Conservation (phyloP, 2,113 vertebrate species). For the Elachura formosa region DNA sequence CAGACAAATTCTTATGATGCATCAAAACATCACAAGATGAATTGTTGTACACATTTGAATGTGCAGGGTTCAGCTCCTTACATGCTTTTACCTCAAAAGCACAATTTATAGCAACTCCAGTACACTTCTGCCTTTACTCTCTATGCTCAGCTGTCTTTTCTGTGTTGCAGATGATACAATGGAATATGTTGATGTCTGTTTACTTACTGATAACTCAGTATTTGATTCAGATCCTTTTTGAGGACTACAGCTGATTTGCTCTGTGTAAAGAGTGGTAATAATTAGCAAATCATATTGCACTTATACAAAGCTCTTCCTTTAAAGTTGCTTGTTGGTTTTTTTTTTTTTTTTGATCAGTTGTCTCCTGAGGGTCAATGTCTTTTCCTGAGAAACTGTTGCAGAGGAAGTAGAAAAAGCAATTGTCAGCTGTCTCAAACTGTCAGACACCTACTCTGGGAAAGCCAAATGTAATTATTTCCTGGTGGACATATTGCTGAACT, state of each 20-base stretch:
- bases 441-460: slow-evolving; percentile 42
- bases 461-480: slow-evolving; percentile 48
- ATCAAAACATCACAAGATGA: neutral
- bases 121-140: neutral
- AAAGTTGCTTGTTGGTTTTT: neutral
- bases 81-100: neutral
- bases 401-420: slow-evolving; percentile 43
- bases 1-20: neutral
- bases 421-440: neutral
- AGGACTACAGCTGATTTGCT: neutral
- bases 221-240: neutral
- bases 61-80: neutral
- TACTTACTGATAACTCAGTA: neutral
- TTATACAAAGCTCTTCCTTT: neutral
- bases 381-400: slow-evolving; percentile 39
- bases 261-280: neutral
- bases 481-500: slow-evolving; percentile 36
- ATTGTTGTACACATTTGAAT: neutral
- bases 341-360: neutral
- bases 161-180: neutral
- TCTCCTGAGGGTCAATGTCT: neutral
- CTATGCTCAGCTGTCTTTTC: neutral
- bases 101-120: neutral
- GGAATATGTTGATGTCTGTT: neutral
- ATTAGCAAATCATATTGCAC: neutral